These are phyloP conservation scores for Andrena marginata DNA, from an alignment of 2,888 invertebrate species.

Conservation along the genomic window DNA sequence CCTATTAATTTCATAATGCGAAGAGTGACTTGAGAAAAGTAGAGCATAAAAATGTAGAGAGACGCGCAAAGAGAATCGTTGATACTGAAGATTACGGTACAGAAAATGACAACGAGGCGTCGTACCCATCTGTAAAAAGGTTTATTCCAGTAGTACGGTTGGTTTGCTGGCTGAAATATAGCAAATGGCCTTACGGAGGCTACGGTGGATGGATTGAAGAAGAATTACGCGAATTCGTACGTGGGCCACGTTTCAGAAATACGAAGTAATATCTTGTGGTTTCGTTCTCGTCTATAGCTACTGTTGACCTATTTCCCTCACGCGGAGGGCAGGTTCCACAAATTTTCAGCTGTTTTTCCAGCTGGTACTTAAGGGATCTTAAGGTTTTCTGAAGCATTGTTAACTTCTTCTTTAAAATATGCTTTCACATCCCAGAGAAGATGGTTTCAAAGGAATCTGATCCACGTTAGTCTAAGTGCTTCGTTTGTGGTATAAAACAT, in stretches of 20 bases:
- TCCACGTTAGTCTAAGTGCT: neutral
- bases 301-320: neutral
- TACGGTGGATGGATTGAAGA: neutral
- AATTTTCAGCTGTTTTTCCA: constrained; percentile 11
- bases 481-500: neutral
- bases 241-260: constrained; percentile 23
- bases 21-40: neutral
- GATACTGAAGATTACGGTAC: neutral
- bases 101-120: neutral
- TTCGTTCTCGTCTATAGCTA: constrained; percentile 9
- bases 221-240: constrained; percentile 21
- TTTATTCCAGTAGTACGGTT: constrained; percentile 6
- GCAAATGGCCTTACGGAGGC: neutral
- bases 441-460: neutral
- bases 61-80: neutral
- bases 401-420: constrained; percentile 5
- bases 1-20: neutral
- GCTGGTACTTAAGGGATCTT: neutral
- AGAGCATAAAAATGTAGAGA: neutral
- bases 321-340: neutral
- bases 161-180: neutral
- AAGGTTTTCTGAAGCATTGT: neutral
- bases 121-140: neutral
- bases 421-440: neutral
- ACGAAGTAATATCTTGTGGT: neutral